phyloP scores from a whole-genome alignment of 1,140 invertebrate genomes.

The Brachystomella parvula region DNA sequence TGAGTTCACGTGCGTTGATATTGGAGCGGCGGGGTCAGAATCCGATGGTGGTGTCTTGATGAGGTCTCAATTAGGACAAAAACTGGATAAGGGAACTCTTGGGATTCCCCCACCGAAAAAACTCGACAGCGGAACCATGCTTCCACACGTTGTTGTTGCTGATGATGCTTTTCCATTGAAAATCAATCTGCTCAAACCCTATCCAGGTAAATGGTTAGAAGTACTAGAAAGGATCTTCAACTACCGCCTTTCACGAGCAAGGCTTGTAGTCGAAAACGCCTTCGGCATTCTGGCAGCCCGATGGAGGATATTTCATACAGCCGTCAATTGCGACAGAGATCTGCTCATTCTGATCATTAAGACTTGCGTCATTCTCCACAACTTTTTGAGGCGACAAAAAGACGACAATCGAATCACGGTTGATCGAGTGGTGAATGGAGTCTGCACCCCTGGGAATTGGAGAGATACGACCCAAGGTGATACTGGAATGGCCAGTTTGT shows the following conservation, averaged over 20 bases:
- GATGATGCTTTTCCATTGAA: slow-evolving; percentile 38
- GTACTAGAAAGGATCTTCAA: slow-evolving; percentile 14
- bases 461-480: not conserved
- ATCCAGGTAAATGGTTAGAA: slow-evolving; percentile 37
- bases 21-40: slow-evolving; percentile 38
- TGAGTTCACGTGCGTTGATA: slow-evolving; percentile 38
- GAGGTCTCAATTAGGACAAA: slow-evolving; percentile 6
- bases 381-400: not conserved
- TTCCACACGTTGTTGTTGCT: slow-evolving; percentile 37
- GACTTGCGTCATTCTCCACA: slow-evolving; percentile 6
- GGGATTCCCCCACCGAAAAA: slow-evolving; percentile 27
- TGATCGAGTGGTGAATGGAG: not conserved
- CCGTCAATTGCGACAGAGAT: slow-evolving; percentile 4
- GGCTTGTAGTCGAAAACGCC: slow-evolving; percentile 47
- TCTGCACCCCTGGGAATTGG: not conserved
- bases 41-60: slow-evolving; percentile 25
- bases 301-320: slow-evolving; percentile 37
- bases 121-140: slow-evolving; percentile 15
- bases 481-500: not conserved
- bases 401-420: not conserved
- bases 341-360: not conserved
- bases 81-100: slow-evolving; percentile 23
- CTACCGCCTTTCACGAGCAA: slow-evolving; percentile 38
- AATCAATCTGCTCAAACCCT: slow-evolving; percentile 42
- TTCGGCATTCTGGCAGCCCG: slow-evolving; percentile 47